Conservation (phyloP, 2,113 vertebrate genomes). For the Phrynocephalus versicolor region DNA sequence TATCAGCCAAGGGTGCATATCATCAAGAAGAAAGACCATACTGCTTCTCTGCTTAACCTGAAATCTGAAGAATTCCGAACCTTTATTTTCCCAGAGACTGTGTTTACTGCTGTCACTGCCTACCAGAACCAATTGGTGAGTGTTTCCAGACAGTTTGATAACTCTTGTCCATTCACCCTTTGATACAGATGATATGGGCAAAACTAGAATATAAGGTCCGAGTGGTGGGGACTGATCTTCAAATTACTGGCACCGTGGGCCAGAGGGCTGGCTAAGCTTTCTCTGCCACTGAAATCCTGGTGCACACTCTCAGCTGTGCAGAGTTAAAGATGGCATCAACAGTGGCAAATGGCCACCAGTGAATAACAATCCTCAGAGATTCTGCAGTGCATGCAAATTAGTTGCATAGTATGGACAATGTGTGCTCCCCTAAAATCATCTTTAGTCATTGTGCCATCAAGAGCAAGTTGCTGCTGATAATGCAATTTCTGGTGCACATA, state of each 20-base stretch:
- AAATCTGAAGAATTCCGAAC: conserved; percentile 98
- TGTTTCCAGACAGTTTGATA: conserved; percentile 17
- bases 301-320: too few species aligned
- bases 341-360: too few species aligned
- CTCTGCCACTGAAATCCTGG: too few species aligned
- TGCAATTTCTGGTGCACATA: too few species aligned
- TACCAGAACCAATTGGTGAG: conserved; percentile 99
- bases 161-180: not conserved
- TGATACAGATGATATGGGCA: conserved; percentile 35
- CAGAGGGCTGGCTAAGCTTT: not conserved
- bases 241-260: not conserved
- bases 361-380: too few species aligned
- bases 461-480: too few species aligned
- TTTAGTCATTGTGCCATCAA: too few species aligned
- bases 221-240: conserved; percentile 24
- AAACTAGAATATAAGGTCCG: conserved; percentile 32
- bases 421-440: too few species aligned
- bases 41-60: conserved; percentile 93
- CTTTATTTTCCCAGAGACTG: conserved; percentile 95
- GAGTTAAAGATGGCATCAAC: too few species aligned
- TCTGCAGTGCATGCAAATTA: too few species aligned
- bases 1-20: conserved; percentile 98
- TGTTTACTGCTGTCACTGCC: conserved; percentile 97
- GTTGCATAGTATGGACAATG: too few species aligned
- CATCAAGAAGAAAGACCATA: conserved; percentile 99